A percentile compares a stretch with the other conserved stretches of the same genome.
Evolutionary conservation across 2,113 vertebrate species (phyloP).

Genomic region (Eulemur rufifrons): DNA sequence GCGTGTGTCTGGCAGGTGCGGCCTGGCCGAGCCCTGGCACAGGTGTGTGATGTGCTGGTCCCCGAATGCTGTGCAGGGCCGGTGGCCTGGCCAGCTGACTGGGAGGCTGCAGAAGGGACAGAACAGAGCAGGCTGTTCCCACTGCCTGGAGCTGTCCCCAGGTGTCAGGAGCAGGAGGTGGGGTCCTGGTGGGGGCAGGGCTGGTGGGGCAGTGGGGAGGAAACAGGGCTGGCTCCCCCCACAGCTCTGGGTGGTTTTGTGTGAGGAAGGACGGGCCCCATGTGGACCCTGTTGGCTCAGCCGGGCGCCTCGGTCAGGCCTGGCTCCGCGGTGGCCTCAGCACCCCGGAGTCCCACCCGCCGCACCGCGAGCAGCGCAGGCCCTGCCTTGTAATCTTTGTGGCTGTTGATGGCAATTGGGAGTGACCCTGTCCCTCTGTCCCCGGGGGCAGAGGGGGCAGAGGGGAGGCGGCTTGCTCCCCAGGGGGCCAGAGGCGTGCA

Average conservation of each 20-base stretch:
- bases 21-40: not conserved
- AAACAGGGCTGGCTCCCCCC: not conserved
- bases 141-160: not conserved
- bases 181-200: not conserved
- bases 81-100: fast-evolving
- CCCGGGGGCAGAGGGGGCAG: conserved; percentile 37
- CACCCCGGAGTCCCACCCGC: conserved; percentile 77
- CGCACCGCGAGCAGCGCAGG: conserved; percentile 82
- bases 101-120: not conserved
- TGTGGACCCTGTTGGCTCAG: fast-evolving
- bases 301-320: conserved; percentile 81
- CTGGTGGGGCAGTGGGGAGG: too few species aligned
- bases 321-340: conserved; percentile 82
- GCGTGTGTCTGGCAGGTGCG: not conserved
- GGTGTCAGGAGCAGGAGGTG: not conserved
- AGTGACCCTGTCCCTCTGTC: conserved; percentile 66
- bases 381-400: conserved; percentile 88
- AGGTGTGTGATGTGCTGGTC: too few species aligned
- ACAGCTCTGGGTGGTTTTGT: not conserved
- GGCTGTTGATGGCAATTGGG: conserved; percentile 77
- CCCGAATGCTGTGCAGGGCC: fast-evolving
- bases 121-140: fast-evolving
- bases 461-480: conserved; percentile 16
- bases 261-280: not conserved
- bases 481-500: conserved; percentile 15